Base-by-base conservation (phyloP, 2,113 vertebrate genomes). In the Regulus satrapa region DNA sequence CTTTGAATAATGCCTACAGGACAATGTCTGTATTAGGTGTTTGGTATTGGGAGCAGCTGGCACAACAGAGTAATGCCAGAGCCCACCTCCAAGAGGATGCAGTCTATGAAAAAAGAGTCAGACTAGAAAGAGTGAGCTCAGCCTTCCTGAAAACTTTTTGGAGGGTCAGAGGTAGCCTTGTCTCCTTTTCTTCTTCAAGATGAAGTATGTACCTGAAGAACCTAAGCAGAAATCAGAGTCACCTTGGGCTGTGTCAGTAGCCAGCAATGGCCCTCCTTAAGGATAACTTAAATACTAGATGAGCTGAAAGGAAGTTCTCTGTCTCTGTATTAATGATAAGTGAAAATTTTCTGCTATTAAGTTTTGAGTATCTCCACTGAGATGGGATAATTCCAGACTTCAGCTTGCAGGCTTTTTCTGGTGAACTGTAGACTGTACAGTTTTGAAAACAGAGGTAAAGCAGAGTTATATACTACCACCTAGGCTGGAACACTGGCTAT, bases 401-500 rank as follows among this genome's bases (percentile, higher is more conserved):
- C 3, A 3, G 12, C 80, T 74, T 88, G 15, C 26, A 71, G 63
- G 28, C 9, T 64, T 46, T 71, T 62, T 84, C n/a, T 76, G 5
- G 18, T 92, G 72, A 92, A 77, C 63, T 74, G n/a, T 88, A 67
- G 59, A 76, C 75, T 90, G 21, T 62, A 90, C 43, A 78, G 32
- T 92, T 95, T 94, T 90, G 56, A 56, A 93, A 83, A 61, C 67
- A 64, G 40, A 46, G 76, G 32, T 28, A 84, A 86, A 83, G 59
- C 40, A 71, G 34, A 72, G 88, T 90, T 96, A 59, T 51, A 74
- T 32, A 45, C 55, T 92, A 93, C 93, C 92, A 94, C 73, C 90
- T 86, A 61, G 85, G 72, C 82, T 94, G 79, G 52, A 96, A 95
- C 90, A 92, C 85, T 86, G 92, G 68, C 82, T 96, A 90, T 92